These are phyloP conservation scores for Acanthornis magna DNA, from an alignment of 2,797 vertebrate genomes.

Conservation along the genomic window DNA sequence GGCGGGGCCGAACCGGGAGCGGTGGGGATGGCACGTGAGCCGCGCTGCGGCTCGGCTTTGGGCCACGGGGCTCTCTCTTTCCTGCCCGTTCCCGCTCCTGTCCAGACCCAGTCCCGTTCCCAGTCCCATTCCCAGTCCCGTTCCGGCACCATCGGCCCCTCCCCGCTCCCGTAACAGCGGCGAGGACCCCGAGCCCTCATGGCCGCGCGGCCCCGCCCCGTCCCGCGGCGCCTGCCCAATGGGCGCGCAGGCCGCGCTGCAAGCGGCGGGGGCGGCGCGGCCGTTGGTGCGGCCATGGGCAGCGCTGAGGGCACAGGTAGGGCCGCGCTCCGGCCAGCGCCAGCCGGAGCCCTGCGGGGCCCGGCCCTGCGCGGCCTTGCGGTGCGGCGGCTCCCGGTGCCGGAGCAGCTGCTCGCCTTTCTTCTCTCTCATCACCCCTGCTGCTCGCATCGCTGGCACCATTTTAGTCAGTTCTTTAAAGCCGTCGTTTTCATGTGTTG, in stretches of 20 bases:
- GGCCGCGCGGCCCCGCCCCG: neutral
- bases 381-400: rapidly evolving
- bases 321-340: neutral
- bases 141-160: rapidly evolving
- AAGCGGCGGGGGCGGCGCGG: rapidly evolving
- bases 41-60: neutral
- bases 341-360: too few species aligned
- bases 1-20: neutral
- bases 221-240: neutral
- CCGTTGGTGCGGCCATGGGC: neutral
- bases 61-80: neutral
- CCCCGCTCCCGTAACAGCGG: neutral
- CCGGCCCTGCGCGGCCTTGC: too few species aligned
- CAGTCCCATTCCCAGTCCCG: too few species aligned
- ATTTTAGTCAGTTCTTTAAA: neutral
- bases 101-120: neutral
- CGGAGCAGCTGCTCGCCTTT: neutral
- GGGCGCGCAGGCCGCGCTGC: neutral
- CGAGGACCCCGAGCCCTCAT: rapidly evolving
- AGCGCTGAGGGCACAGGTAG: slow-evolving; percentile 28
- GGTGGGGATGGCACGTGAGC: neutral
- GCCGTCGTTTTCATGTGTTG: rapidly evolving
- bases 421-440: rapidly evolving
- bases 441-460: rapidly evolving
- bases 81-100: neutral